Evolutionary conservation across 2,113 vertebrate species (phyloP), one percentile per base, ranked within the genome.

Genomic region (Ceratotherium simum): DNA sequence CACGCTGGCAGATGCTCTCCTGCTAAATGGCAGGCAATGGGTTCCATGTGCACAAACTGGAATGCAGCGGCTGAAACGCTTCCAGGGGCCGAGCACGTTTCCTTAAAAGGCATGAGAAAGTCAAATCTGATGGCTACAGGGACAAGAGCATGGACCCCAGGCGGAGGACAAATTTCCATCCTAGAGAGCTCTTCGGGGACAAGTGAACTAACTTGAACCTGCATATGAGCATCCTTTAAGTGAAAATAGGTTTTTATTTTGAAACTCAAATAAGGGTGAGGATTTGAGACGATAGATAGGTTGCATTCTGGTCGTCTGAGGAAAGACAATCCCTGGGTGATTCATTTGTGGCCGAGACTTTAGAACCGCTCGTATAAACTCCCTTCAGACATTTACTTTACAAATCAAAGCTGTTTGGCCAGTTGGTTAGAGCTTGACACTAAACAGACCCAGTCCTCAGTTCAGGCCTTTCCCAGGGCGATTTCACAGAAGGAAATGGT

Each of bases 101-200:
- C 98, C 98, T 98, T 98, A 98, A 93, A 99, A 98, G 98, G 98
- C 97, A 73, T 0, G 16, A 85, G 97, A 97, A 86, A 92, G 54
- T 42, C 36, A 5, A 58, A 21, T 18, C 9, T 6, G 16, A n/a
- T 0, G 17, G 62, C 17, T 12, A 1, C 2, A 1, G 70, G 65
- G 54, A 10, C 51, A 1, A 3, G 27, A 14, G 42, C 16, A 1
- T 0, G 13, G 65, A 33, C 33, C 73, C 20, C 6, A 25, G 8
- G 29, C 4, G 0, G 5, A 8, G 21, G 0, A 51, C 0, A 0
- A 1, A 2, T 29, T 10, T 81, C 82, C 31, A 11, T 4, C 65
- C 73, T 11, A 11, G 31, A 39, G 33, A 48, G 90, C 39, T 29
- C 73, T 36, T 1, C 1, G 6, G 48, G 51, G 20, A 72, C 46